A percentile compares a stretch with the other conserved stretches of the same genome.
Conservation (phyloP, 2,888 invertebrate genomes). For the Pandemis corylana region DNA sequence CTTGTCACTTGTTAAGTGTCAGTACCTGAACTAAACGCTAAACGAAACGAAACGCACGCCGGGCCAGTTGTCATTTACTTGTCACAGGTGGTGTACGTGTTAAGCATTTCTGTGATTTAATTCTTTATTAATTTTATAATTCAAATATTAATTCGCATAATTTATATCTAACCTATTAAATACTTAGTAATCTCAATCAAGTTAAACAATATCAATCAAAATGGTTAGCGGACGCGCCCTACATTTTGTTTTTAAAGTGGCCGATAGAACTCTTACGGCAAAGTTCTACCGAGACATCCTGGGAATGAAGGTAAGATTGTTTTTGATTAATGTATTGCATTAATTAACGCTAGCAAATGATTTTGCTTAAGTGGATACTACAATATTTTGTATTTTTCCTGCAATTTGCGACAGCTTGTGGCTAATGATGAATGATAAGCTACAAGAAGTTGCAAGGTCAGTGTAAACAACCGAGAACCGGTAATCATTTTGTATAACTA, state of each 20-base stretch:
- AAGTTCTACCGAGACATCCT: constrained; percentile 95
- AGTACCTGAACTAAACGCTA: no score
- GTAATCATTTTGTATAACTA: constrained; percentile 17
- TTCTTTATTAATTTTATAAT: neutral
- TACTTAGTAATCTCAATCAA: constrained; percentile 7
- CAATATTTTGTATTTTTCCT: constrained; percentile 1
- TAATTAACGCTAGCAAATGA: neutral
- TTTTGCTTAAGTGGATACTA: neutral
- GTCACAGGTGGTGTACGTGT: constrained; percentile 13
- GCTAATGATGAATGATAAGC: neutral
- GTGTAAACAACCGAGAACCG: constrained; percentile 27
- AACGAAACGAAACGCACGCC: no score
- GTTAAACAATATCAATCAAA: constrained; percentile 45
- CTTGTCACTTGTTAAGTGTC: no score
- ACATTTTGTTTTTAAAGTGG: constrained; percentile 98
- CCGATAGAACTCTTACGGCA: constrained; percentile 92
- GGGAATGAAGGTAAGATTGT: constrained; percentile 94
- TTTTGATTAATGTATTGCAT: constrained; percentile 1
- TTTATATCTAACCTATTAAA: neutral
- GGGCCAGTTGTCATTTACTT: constrained; percentile 1
- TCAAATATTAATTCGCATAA: neutral
- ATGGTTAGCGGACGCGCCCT: constrained; percentile 91
- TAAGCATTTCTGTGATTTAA: constrained; percentile 35
- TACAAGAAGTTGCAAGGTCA: constrained; percentile 17
- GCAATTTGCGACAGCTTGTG: neutral